Percentiles rank a stretch among this genome's conserved stretches.
These are phyloP conservation scores for Drosophila koepferae DNA, from an alignment of 2,888 invertebrate species.

Conservation along the genomic window DNA sequence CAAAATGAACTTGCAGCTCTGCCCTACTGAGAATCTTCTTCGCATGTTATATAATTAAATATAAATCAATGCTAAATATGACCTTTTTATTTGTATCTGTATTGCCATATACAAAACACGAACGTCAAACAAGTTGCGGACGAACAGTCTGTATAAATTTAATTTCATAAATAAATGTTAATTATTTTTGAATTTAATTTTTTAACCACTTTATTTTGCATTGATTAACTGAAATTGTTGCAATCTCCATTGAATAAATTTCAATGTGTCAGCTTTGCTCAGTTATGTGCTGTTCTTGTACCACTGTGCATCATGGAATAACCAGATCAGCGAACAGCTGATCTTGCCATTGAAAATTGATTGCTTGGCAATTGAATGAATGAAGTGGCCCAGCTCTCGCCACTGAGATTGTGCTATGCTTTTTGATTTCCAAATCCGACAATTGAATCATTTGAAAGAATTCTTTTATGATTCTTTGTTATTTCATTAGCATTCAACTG, in stretches of 20 bases:
- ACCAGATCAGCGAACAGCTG: slow-evolving; percentile 14
- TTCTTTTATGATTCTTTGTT: slow-evolving; percentile 11
- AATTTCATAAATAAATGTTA: background rate
- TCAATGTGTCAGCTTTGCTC: background rate
- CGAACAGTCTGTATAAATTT: background rate
- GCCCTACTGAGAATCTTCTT: background rate
- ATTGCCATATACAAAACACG: background rate
- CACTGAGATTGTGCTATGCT: background rate
- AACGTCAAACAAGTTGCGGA: background rate
- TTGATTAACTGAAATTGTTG: too few species aligned
- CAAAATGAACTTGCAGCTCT: background rate
- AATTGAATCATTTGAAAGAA: slow-evolving; percentile 36
- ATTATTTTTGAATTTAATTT: background rate
- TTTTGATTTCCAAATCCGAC: slow-evolving; percentile 14
- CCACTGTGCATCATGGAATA: background rate
- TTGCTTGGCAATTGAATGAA: slow-evolving; percentile 17
- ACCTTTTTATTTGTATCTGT: background rate
- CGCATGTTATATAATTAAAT: background rate
- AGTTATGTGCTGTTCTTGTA: background rate
- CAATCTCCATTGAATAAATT: slow-evolving; percentile 4
- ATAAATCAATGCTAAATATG: background rate
- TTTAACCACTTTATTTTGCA: background rate
- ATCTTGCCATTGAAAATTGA: slow-evolving; percentile 20
- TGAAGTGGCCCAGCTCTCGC: slow-evolving; percentile 9
- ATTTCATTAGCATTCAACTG: slow-evolving; percentile 20